These are phyloP conservation scores for Anhinga anhinga DNA, from an alignment of 2,113 vertebrate genomes.

Conservation along the genomic window DNA sequence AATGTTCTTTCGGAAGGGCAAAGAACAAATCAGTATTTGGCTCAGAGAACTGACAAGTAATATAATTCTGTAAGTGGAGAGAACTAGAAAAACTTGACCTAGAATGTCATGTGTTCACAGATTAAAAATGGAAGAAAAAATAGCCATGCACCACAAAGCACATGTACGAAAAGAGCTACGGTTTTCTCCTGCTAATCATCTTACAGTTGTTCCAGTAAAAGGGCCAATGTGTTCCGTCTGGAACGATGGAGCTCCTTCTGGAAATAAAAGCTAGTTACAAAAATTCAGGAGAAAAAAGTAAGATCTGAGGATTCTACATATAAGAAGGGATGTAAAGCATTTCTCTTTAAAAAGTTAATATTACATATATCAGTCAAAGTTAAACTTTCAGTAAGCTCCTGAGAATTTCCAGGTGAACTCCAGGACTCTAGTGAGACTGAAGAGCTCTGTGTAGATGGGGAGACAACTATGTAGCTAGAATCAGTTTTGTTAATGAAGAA, in stretches of 20 bases:
- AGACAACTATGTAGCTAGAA: not conserved
- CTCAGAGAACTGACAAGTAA: not conserved
- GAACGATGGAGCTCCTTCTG: not conserved
- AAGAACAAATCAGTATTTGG: not conserved
- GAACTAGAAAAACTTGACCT: not conserved
- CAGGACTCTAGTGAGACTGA: not conserved
- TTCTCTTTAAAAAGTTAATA: not conserved
- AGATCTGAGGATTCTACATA: not conserved
- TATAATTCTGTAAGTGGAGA: not conserved
- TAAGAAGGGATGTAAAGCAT: not conserved
- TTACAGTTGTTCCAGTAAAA: not conserved
- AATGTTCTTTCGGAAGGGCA: not conserved
- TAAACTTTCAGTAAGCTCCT: not conserved
- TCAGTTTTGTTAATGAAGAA: not conserved
- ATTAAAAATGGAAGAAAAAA: not conserved
- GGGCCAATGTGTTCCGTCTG: not conserved
- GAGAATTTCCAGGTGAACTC: not conserved
- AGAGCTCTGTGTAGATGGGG: not conserved
- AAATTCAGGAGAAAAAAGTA: not conserved
- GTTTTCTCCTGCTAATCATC: not conserved
- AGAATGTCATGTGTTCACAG: not conserved
- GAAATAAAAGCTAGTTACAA: not conserved
- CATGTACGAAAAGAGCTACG: not conserved
- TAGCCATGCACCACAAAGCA: not conserved
- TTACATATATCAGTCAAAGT: not conserved